phyloP scores from a whole-genome alignment of 2,888 invertebrate genomes.

The Atherix ibis region DNA sequence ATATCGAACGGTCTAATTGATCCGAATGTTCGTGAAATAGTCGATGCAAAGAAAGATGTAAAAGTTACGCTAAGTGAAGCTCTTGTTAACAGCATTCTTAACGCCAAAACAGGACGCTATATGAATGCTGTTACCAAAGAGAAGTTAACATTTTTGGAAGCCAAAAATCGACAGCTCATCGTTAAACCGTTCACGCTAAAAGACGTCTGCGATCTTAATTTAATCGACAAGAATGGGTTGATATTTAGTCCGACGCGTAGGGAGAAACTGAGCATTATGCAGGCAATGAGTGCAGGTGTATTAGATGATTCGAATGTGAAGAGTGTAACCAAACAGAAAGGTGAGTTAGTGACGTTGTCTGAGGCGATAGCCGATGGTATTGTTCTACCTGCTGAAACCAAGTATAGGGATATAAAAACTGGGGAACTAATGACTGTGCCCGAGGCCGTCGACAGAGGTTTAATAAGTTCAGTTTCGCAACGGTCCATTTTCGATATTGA shows the following conservation, averaged over 20 bases:
- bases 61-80: conserved; percentile 75
- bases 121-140: conserved; percentile 58
- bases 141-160: conserved; percentile 63
- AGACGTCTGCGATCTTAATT: conserved; percentile 65
- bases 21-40: conserved; percentile 64
- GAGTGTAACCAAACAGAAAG: conserved; percentile 67
- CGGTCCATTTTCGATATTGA: conserved; percentile 86
- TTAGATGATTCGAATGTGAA: conserved; percentile 70
- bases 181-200: conserved; percentile 85
- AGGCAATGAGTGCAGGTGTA: conserved; percentile 75
- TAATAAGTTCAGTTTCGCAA: conserved; percentile 73
- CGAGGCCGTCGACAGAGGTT: conserved; percentile 79
- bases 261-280: conserved; percentile 58
- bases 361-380: conserved; percentile 74
- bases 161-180: conserved; percentile 64
- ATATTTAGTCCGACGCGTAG: conserved; percentile 70
- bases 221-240: conserved; percentile 58
- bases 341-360: conserved; percentile 64
- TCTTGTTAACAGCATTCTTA: conserved; percentile 57
- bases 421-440: conserved; percentile 58
- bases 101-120: conserved; percentile 70
- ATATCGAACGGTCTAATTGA: conserved; percentile 63
- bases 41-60: conserved; percentile 61
- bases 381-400: conserved; percentile 53
- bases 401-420: conserved; percentile 58